A percentile compares a stretch with the other conserved stretches of the same genome.
Conservation (phyloP, 2,888 invertebrate species). For the Diarsia rubi region DNA sequence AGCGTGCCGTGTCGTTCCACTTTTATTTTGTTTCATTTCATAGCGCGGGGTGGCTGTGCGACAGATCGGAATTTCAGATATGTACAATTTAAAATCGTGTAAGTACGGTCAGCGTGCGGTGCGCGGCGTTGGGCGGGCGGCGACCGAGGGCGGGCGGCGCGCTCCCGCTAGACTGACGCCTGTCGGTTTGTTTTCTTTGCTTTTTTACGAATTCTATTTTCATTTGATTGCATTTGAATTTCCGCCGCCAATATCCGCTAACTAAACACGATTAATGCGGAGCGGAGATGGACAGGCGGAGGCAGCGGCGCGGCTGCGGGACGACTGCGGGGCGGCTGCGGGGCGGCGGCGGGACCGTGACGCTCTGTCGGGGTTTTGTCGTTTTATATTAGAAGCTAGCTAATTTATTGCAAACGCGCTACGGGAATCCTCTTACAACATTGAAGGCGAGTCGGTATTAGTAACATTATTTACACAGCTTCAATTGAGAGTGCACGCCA, state of each 20-base stretch:
- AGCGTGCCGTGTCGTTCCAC: constrained; percentile 85
- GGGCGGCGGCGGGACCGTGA: constrained; percentile 74
- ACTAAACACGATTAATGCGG: constrained; percentile 91
- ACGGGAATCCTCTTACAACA: constrained; percentile 83
- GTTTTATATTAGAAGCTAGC: constrained; percentile 90
- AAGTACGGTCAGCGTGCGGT: constrained; percentile 89
- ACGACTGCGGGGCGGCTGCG: constrained; percentile 45
- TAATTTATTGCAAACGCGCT: constrained; percentile 90
- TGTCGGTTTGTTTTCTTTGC: constrained; percentile 90
- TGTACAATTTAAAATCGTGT: constrained; percentile 91
- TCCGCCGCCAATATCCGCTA: constrained; percentile 91
- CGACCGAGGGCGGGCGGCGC: constrained; percentile 75
- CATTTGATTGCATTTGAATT: constrained; percentile 91
- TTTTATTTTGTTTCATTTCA: constrained; percentile 91
- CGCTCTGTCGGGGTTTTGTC: constrained; percentile 87
- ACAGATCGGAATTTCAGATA: constrained; percentile 91
- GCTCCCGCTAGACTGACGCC: constrained; percentile 89
- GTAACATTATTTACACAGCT: constrained; percentile 72
- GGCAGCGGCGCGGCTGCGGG: constrained; percentile 68
- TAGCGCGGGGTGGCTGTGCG: constrained; percentile 90
- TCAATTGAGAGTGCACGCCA: constrained; percentile 54
- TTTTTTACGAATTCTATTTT: constrained; percentile 90
- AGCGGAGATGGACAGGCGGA: constrained; percentile 88
- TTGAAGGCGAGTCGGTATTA: constrained; percentile 73
- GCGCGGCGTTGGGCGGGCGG: constrained; percentile 71